Conservation (phyloP, 2,113 vertebrate genomes). For the Channa maculata region DNA sequence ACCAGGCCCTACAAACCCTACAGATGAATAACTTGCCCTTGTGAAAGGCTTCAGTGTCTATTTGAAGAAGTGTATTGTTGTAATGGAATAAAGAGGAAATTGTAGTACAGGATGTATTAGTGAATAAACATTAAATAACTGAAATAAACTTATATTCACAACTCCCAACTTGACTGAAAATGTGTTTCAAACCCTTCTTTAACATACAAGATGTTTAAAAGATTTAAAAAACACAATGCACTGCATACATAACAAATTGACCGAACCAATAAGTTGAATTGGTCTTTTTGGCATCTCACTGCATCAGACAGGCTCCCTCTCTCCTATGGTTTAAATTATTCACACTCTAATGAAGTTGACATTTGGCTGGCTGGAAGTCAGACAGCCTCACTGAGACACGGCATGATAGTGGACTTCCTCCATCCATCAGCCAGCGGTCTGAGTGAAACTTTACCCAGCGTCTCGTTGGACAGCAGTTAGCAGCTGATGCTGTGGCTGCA, state of each 20-base stretch:
- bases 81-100: not conserved
- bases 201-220: no score
- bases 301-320: constrained; percentile 6
- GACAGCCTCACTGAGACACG: constrained; percentile 2
- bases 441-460: constrained; percentile 46
- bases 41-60: no score
- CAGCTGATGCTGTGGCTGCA: constrained; percentile 28
- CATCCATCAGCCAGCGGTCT: constrained; percentile 45
- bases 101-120: not conserved
- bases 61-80: no score
- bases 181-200: constrained; percentile 5
- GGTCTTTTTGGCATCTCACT: not conserved
- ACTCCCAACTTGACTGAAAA: not conserved
- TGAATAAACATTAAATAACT: not conserved
- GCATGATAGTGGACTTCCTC: constrained; percentile 15
- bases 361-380: constrained; percentile 27
- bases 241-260: not conserved
- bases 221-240: no score
- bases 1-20: no score
- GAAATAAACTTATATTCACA: not conserved
- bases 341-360: constrained; percentile 29
- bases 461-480: constrained; percentile 47
- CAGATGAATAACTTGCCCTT: no score
- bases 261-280: not conserved
- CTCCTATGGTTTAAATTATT: constrained; percentile 34